Base-by-base conservation (phyloP, 1,140 invertebrate genomes). In the Pachypeltis micranthus region DNA sequence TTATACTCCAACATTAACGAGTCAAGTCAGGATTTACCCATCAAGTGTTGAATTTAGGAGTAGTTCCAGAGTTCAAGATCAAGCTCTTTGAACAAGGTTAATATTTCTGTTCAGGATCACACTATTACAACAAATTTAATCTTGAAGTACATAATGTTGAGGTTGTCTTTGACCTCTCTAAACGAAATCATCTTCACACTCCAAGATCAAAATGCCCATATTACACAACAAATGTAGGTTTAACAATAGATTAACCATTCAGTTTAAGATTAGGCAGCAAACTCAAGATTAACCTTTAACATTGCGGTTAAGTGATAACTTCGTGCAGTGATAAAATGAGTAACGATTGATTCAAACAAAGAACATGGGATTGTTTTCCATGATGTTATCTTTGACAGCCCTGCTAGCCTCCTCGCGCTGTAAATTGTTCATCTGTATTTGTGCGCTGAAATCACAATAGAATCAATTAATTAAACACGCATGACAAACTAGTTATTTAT, bases 361-460 rank as follows among this genome's bases (percentile, higher is more conserved):
- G 68, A 73, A 76, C 75, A 77, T 77, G 1, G 75, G 74, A 24
- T 65, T 65, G 21, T 58, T 62, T 1, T 64, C 61, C 27, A 67
- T 12, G 7, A 71, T 65, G n/a, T 67, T 62, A 4, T 51, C 19
- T 3, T 63, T 62, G 2, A 75, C 31, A 23, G 73, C 10, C 72
- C 71, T 0, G 27, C 21, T 44, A 34, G 19, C 14, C 47, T 55
- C 4, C 0, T 14, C 12, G 0, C 74, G 54, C 61, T 60, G 14
- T 21, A 51, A 60, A 25, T 61, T 28, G 2, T 12, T 10, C 23
- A 51, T 16, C 12, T 3, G 16, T 25, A 54, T 64, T 23, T 39
- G 16, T 56, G 19, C 55, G 44, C n/a, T 26, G 28, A 24, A 62
- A 29, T 2, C 28, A 31, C 19, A 51, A 27, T 12, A 47, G 51